phyloP scores from a whole-genome alignment of 2,888 invertebrate species.

The Tolmerus cingulatus region DNA sequence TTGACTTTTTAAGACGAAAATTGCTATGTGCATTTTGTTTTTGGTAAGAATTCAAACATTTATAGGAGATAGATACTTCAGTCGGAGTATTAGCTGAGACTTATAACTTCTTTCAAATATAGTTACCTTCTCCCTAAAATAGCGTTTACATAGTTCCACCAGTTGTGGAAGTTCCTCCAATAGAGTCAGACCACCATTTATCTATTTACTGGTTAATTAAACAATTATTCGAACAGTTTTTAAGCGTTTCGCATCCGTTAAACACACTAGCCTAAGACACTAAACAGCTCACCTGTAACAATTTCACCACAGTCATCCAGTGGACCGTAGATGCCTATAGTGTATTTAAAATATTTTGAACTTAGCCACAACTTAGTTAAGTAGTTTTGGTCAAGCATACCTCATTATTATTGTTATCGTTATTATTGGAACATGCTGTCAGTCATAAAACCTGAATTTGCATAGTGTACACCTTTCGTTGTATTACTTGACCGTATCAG shows the following conservation, averaged over 20 bases:
- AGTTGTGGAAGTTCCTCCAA: neutral
- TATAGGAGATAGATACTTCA: neutral
- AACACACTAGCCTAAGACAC: neutral
- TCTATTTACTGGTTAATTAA: neutral
- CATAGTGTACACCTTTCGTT: neutral
- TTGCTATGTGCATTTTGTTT: constrained; percentile 14
- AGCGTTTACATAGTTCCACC: neutral
- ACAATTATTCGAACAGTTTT: neutral
- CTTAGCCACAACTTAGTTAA: constrained; percentile 16
- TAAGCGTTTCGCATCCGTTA: neutral
- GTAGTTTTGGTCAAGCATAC: constrained; percentile 8
- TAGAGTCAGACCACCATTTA: neutral
- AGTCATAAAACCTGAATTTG: constrained; percentile 44
- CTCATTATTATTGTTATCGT: neutral
- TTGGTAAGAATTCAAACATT: constrained; percentile 4
- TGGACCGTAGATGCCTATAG: constrained; percentile 26
- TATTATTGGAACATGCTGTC: constrained; percentile 22
- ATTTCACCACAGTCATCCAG: constrained; percentile 16
- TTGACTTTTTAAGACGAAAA: neutral
- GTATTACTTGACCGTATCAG: constrained; percentile 9
- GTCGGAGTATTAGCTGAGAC: neutral
- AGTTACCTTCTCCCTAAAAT: neutral
- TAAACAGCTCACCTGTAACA: constrained; percentile 21
- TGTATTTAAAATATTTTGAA: constrained; percentile 12
- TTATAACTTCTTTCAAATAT: neutral